These are phyloP conservation scores for Tapera naevia DNA, from an alignment of 2,797 vertebrate species.

Conservation along the genomic window DNA sequence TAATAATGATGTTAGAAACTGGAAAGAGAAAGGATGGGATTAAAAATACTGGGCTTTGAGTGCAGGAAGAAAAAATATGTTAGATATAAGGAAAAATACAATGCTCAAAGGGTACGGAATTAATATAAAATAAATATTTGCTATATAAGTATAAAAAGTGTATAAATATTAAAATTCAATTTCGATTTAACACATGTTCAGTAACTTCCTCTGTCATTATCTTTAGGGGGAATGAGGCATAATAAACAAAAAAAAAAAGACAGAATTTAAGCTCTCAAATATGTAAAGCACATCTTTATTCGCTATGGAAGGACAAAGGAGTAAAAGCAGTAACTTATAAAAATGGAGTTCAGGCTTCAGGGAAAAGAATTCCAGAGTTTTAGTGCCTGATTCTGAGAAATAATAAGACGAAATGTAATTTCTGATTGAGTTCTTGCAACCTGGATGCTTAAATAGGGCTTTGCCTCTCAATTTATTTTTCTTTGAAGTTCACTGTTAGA, in stretches of 20 bases:
- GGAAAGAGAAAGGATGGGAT: background rate
- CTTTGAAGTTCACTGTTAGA: background rate
- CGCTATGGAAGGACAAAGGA: background rate
- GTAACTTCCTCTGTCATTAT: background rate
- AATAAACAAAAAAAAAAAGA: background rate
- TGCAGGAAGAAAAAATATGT: background rate
- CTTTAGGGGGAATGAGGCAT: background rate
- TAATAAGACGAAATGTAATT: background rate
- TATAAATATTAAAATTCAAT: background rate
- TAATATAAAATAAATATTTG: background rate
- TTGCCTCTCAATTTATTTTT: background rate
- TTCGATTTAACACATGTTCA: background rate
- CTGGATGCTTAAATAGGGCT: background rate
- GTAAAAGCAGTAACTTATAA: background rate
- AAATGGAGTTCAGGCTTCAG: background rate
- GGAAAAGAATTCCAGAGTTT: background rate
- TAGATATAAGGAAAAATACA: background rate
- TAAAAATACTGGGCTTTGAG: background rate
- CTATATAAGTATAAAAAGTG: background rate
- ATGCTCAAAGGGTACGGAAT: background rate
- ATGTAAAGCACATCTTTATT: background rate
- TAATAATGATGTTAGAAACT: background rate
- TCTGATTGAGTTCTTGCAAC: background rate
- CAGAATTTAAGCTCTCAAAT: background rate
- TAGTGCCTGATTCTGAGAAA: background rate